These are phyloP conservation scores for Lota lota DNA, from an alignment of 2,113 vertebrate species.

Conservation along the genomic window DNA sequence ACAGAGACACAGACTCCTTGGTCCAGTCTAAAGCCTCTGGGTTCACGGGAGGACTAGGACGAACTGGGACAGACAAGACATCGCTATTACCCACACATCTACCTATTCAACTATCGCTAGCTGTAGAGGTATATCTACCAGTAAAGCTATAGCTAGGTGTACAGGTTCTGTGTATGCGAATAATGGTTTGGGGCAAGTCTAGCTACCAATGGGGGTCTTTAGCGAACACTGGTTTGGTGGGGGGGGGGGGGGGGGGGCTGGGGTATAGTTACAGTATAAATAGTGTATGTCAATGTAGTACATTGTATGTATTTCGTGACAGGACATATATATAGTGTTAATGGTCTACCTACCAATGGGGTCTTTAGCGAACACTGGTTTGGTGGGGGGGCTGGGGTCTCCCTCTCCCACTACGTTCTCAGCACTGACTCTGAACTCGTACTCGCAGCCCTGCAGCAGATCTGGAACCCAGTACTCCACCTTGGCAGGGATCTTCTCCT, in stretches of 20 bases:
- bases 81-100: background rate
- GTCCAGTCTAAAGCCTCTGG: conserved; percentile 86
- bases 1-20: conserved; percentile 88
- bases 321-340: conserved; percentile 5
- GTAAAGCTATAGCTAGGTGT: no score
- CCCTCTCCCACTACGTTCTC: conserved; percentile 92
- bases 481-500: conserved; percentile 81
- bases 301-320: background rate
- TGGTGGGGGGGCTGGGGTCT: conserved; percentile 94
- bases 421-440: conserved; percentile 96
- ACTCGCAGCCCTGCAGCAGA: conserved; percentile 92
- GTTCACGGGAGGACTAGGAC: conserved; percentile 89
- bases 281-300: background rate
- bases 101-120: no score
- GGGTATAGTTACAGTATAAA: no score
- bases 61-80: conserved; percentile 69
- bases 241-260: no score
- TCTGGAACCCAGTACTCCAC: conserved; percentile 90
- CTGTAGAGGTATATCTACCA: no score
- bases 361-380: conserved; percentile 93
- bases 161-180: no score
- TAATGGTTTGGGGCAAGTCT: background rate
- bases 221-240: background rate
- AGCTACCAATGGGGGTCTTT: background rate
- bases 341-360: conserved; percentile 82